Conservation (phyloP, 2,113 vertebrate species). For the Halcyon senegalensis region DNA sequence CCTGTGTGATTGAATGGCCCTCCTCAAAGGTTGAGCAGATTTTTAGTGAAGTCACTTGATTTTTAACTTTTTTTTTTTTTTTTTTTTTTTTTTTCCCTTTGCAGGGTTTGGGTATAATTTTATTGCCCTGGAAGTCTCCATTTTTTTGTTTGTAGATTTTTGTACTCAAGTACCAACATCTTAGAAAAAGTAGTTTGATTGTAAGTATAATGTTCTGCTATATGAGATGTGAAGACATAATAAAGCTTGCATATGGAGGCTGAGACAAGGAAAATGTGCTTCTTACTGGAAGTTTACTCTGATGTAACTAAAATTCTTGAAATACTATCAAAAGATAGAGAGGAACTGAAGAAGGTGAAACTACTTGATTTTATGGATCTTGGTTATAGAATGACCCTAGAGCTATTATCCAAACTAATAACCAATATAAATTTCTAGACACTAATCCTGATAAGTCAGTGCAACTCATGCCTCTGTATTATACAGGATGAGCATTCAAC, state of each 20-base stretch:
- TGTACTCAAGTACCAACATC: neutral
- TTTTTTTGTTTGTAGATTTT: neutral
- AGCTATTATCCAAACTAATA: neutral
- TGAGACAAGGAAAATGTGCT: neutral
- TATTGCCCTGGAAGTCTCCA: neutral
- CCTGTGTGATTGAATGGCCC: neutral
- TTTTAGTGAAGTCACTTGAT: neutral
- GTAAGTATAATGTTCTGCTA: neutral
- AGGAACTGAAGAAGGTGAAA: neutral
- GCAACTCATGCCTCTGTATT: neutral
- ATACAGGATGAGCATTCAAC: rapidly evolving
- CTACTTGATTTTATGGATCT: neutral
- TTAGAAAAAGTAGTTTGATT: neutral
- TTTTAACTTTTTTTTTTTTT: too few species aligned
- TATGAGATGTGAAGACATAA: neutral
- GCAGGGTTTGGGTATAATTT: neutral
- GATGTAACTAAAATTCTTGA: neutral
- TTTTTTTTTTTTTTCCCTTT: too few species aligned
- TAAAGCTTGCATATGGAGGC: neutral
- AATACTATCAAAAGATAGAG: neutral
- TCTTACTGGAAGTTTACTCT: neutral
- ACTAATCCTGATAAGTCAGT: neutral
- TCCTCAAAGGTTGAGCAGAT: neutral
- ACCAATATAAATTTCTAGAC: neutral
- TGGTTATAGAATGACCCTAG: neutral